A percentile compares a stretch with the other conserved stretches of the same genome.
phyloP scores from a whole-genome alignment of 2,797 vertebrate genomes.

The Sebastolobus alascanus region DNA sequence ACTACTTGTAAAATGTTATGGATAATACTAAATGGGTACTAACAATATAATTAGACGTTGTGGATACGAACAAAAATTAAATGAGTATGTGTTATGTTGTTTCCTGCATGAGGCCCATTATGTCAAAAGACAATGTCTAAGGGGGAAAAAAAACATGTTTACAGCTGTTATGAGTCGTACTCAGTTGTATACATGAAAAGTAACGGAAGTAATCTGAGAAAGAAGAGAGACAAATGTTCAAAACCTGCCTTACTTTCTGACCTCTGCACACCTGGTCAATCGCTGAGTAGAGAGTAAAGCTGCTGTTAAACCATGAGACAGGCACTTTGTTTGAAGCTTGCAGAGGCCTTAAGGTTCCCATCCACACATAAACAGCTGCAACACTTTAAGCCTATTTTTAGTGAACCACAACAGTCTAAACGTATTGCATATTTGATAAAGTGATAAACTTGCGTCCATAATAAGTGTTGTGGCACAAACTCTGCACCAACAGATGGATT shows the following conservation, averaged over 20 bases:
- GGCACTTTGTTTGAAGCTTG: not conserved
- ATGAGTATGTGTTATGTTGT: not conserved
- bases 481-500: conserved; percentile 12
- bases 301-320: no score
- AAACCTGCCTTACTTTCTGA: not conserved
- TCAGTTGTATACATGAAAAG: not conserved
- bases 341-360: not conserved
- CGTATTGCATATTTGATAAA: not conserved
- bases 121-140: not conserved
- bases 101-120: not conserved
- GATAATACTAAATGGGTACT: not conserved
- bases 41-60: not conserved
- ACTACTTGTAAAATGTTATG: no score
- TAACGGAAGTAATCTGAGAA: not conserved
- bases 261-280: no score
- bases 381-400: not conserved
- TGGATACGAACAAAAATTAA: not conserved
- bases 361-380: not conserved
- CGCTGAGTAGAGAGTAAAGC: no score
- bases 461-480: not conserved
- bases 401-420: not conserved
- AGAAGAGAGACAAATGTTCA: not conserved
- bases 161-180: not conserved
- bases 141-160: not conserved
- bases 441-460: not conserved